A percentile compares a stretch with the other conserved stretches of the same genome.
Conservation (phyloP, 2,888 invertebrate genomes). For the Plagodis pulveraria region DNA sequence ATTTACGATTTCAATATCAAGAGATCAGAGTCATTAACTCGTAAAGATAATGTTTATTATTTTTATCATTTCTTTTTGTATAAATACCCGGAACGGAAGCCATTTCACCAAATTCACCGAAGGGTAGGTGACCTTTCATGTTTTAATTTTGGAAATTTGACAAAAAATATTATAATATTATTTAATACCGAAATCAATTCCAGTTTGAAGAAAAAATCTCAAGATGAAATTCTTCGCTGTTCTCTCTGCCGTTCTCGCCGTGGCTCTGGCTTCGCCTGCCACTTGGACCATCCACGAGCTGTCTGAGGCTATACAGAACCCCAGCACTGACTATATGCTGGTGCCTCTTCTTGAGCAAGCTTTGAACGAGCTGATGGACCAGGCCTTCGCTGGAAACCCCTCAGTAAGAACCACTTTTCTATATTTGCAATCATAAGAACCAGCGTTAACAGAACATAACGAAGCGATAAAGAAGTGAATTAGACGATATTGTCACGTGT, state of each 20-base stretch:
- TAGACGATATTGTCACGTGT: no score
- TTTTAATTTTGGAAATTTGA: no score
- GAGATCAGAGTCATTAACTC: slow-evolving; percentile 37
- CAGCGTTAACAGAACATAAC: no score
- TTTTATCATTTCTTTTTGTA: slow-evolving; percentile 29
- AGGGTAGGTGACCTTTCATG: slow-evolving; percentile 31
- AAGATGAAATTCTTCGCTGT: slow-evolving; percentile 68
- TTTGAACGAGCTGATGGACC: slow-evolving; percentile 51
- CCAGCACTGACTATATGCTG: slow-evolving; percentile 48
- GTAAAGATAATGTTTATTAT: slow-evolving; percentile 41
- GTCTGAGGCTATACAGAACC: slow-evolving; percentile 53
- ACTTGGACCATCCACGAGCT: slow-evolving; percentile 55
- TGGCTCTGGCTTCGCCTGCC: slow-evolving; percentile 40
- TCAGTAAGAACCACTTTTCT: slow-evolving; percentile 43
- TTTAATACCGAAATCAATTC: not conserved
- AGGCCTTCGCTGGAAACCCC: slow-evolving; percentile 47
- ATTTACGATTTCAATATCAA: slow-evolving; percentile 28
- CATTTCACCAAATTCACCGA: slow-evolving; percentile 31
- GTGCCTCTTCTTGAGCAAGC: slow-evolving; percentile 54
- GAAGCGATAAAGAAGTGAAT: no score
- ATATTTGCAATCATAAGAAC: no score
- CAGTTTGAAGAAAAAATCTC: slow-evolving; percentile 19
- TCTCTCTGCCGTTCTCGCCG: slow-evolving; percentile 56
- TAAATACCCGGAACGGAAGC: slow-evolving; percentile 25
- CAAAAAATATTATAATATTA: not conserved